phyloP scores from a whole-genome alignment of 2,113 vertebrate genomes.

The Solea senegalensis region DNA sequence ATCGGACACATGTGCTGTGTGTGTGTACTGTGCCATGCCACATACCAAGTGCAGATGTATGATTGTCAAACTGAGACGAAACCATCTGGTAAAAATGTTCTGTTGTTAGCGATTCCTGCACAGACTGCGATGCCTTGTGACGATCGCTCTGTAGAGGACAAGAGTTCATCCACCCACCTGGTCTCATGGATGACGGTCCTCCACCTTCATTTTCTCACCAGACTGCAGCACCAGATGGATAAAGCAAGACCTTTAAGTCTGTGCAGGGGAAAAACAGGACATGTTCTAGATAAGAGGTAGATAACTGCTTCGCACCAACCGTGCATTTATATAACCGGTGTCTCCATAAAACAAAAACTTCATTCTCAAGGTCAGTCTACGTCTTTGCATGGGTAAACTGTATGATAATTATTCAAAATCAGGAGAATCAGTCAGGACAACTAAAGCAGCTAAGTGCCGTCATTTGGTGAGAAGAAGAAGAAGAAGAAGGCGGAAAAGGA shows the following conservation, averaged over 20 bases:
- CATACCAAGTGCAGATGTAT: slow-evolving; percentile 15
- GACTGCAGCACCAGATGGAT: slow-evolving; percentile 74
- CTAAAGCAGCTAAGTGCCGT: no score
- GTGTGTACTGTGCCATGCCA: not conserved
- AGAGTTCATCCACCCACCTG: slow-evolving; percentile 42
- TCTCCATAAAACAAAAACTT: not conserved
- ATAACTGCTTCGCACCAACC: slow-evolving; percentile 40
- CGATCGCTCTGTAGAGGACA: slow-evolving; percentile 19
- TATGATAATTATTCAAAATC: no score
- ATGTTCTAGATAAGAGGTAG: slow-evolving; percentile 50
- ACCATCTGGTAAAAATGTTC: slow-evolving; percentile 12
- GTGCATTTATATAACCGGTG: slow-evolving; percentile 11
- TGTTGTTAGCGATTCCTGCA: slow-evolving; percentile 15
- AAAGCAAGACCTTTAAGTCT: slow-evolving; percentile 49
- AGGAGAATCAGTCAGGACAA: no score
- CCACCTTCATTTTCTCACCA: slow-evolving; percentile 25
- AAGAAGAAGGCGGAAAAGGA: no score
- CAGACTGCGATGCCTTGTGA: slow-evolving; percentile 30
- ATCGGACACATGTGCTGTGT: slow-evolving; percentile 44
- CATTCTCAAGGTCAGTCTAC: no score
- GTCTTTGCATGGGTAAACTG: no score
- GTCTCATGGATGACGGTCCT: slow-evolving; percentile 22
- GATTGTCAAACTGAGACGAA: slow-evolving; percentile 11
- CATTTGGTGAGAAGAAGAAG: no score
- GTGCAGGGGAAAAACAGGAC: slow-evolving; percentile 23